A percentile compares a stretch with the other conserved stretches of the same genome.
phyloP scores from a whole-genome alignment of 1,140 invertebrate species.

The Prorops nasuta region DNA sequence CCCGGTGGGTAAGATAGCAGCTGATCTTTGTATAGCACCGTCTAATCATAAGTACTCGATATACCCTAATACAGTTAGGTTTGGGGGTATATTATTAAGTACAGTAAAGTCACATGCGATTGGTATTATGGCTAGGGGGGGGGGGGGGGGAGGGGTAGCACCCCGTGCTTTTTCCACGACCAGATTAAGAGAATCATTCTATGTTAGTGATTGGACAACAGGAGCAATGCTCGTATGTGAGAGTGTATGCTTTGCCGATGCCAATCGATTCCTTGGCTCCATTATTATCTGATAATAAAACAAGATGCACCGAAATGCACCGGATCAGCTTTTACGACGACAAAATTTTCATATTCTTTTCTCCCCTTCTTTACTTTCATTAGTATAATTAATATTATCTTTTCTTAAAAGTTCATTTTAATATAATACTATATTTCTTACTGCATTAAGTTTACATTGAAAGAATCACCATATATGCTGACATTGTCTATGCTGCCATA shows the following conservation, averaged over 20 bases:
- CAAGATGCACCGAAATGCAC: too few relatives aligned
- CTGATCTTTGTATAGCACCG: conserved; percentile 33
- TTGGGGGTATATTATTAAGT: conserved; percentile 35
- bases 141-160: too few relatives aligned
- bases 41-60: conserved; percentile 24
- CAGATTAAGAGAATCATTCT: conserved; percentile 50
- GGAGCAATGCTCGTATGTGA: not conserved
- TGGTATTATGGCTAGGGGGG: conserved; percentile 26
- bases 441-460: too few relatives aligned
- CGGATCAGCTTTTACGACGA: too few relatives aligned
- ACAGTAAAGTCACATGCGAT: conserved; percentile 42
- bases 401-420: too few relatives aligned
- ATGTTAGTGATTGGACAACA: conserved; percentile 41
- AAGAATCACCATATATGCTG: too few relatives aligned
- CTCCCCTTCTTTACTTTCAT: too few relatives aligned
- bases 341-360: too few relatives aligned
- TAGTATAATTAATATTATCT: too few relatives aligned
- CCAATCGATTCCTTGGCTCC: too few relatives aligned
- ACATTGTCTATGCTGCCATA: conserved; percentile 42
- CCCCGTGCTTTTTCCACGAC: conserved; percentile 40
- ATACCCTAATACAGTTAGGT: conserved; percentile 40
- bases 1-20: conserved; percentile 41
- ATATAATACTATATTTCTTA: too few relatives aligned
- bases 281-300: too few relatives aligned
- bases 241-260: not conserved